These are phyloP conservation scores for Scotopteryx bipunctaria DNA, from an alignment of 2,888 invertebrate species.

Conservation along the genomic window DNA sequence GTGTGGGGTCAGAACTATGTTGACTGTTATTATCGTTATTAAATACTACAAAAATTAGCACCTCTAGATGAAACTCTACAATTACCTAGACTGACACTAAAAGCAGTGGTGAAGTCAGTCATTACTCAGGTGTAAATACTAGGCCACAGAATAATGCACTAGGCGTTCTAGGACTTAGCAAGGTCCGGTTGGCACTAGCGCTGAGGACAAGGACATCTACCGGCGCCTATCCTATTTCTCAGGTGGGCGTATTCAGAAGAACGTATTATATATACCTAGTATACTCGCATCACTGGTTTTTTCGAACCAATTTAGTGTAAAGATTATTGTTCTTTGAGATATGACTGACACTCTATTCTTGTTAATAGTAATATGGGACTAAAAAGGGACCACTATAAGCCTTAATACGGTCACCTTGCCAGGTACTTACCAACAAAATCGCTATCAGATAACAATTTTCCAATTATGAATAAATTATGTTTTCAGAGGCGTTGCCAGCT, in stretches of 20 bases:
- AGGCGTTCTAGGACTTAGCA: constrained; percentile 15
- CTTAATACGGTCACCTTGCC: neutral
- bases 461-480: neutral
- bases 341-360: too few species aligned
- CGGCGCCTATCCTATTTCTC: constrained; percentile 36
- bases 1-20: too few species aligned
- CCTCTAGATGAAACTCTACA: constrained; percentile 3
- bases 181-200: constrained; percentile 53
- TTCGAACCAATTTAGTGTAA: too few species aligned
- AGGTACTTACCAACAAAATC: neutral
- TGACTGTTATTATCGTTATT: too few species aligned
- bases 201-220: constrained; percentile 56
- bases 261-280: too few species aligned
- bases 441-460: constrained; percentile 13
- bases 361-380: too few species aligned
- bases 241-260: constrained; percentile 9
- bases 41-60: neutral
- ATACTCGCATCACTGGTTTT: too few species aligned
- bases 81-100: constrained; percentile 18
- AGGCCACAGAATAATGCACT: constrained; percentile 20
- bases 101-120: constrained; percentile 21
- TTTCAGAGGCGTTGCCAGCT: neutral
- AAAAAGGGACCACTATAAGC: too few species aligned
- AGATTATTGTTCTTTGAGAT: too few species aligned
- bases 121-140: constrained; percentile 30